Percentiles rank a stretch among this genome's conserved stretches.
Conservation (phyloP, 2,113 vertebrate species). For the Archilochus colubris region DNA sequence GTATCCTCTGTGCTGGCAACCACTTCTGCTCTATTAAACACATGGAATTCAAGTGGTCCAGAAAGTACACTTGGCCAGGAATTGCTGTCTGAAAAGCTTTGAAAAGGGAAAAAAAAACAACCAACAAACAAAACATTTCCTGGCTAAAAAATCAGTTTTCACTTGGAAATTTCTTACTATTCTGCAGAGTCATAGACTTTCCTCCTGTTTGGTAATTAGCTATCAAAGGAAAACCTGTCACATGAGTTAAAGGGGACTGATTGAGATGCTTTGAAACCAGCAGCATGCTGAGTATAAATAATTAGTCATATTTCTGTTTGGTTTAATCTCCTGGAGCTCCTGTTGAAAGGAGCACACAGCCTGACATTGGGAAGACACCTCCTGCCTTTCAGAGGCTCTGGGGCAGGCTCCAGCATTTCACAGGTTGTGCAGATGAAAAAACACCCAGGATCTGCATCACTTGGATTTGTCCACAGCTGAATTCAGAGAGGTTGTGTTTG, state of each 20-base stretch:
- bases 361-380: not conserved
- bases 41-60: slow-evolving; percentile 37
- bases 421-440: not conserved
- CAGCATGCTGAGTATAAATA: not conserved
- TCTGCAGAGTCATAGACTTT: not conserved
- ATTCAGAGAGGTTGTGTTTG: not conserved
- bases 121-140: not conserved
- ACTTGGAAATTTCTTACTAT: not conserved
- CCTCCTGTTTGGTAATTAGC: slow-evolving; percentile 17
- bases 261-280: slow-evolving; percentile 39
- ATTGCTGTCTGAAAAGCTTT: not conserved
- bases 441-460: not conserved
- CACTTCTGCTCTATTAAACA: slow-evolving; percentile 59
- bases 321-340: not conserved
- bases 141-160: slow-evolving; percentile 37
- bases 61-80: slow-evolving; percentile 43
- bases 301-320: slow-evolving; percentile 49
- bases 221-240: slow-evolving; percentile 25
- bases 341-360: not conserved
- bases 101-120: not conserved
- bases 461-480: not conserved
- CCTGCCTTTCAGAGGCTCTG: slow-evolving; percentile 6
- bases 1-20: slow-evolving; percentile 33
- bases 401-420: not conserved
- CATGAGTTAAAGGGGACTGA: not conserved